Base-by-base conservation (phyloP, 2,113 vertebrate species). In the Tyrannus savana region DNA sequence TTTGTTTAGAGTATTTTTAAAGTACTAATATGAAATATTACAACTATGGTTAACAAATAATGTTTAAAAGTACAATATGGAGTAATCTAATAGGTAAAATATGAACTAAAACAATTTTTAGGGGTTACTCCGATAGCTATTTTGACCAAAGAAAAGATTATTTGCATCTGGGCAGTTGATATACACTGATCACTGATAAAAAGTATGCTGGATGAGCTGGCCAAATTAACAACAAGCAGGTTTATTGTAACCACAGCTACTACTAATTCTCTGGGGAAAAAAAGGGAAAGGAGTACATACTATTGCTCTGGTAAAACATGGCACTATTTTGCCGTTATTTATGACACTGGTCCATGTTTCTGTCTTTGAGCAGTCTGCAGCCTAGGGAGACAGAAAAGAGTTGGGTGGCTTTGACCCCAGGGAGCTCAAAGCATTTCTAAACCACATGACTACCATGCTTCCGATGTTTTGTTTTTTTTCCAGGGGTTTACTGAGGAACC, bases 1-100 rank as follows among this genome's bases (percentile, higher is more conserved):
- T 81, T 94, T 39, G 7, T 87, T 69, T 89, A 24, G 28, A 80
- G 58, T n/a, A 78, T 78, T 91, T 91, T 81, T 49, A 37, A 76
- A 92, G 44, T 27, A 90, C 35, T 89, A 89, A 79, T 23, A 80
- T 3, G 13, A 30, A 78, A 15, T 19, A 67, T n/a, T 84, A 67
- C 35, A 83, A 44, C 35, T 23, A 12, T 74, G 5, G 21, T 67
- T 89, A 89, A 69, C 23, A 50, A 87, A 59, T 41, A 49, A 33
- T 16, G 7, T 63, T 63, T 52, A 59, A 74, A 94, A 89, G 52
- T 35, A 90, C 24, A 87, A 49, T 23, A 80, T 37, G 41, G 22
- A 90, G 35, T 24, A 47, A 49, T 27, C 42, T 67, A 80, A 73
- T 71, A 2, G 1, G 33, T n/a, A 41, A 12, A 78, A 7, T n/a